Percentiles rank a stretch among this genome's conserved stretches.
These are phyloP conservation scores for Syngnathus rostellatus DNA, from an alignment of 2,797 vertebrate species.

Conservation along the genomic window DNA sequence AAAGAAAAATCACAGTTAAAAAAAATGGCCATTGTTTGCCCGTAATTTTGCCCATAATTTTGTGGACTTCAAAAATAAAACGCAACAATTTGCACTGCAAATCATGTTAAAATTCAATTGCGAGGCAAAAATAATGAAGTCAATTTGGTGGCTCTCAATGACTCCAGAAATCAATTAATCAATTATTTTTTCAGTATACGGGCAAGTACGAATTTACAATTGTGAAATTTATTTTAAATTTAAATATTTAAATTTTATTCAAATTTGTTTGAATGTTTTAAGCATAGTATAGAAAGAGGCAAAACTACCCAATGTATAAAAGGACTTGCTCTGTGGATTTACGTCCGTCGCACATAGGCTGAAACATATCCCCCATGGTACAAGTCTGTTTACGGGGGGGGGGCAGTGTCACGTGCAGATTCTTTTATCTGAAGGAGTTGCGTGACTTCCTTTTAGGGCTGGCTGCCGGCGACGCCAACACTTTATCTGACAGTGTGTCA, in stretches of 20 bases:
- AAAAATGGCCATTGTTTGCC: not conserved
- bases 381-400: not conserved
- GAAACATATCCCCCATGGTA: not conserved
- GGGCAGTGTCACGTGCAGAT: not conserved
- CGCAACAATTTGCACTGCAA: not conserved
- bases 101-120: not conserved
- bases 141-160: too few species aligned
- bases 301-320: too few species aligned
- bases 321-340: not conserved
- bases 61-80: not conserved
- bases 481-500: slow-evolving; percentile 8
- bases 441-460: not conserved
- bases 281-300: too few species aligned
- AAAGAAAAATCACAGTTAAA: too few species aligned
- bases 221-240: too few species aligned
- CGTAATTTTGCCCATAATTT: not conserved
- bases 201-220: too few species aligned
- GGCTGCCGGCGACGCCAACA: not conserved
- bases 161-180: too few species aligned
- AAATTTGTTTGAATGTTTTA: too few species aligned
- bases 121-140: not conserved
- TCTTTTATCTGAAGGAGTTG: not conserved
- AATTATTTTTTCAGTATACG: too few species aligned
- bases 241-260: too few species aligned
- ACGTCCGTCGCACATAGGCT: not conserved